Percentiles rank a stretch among this genome's conserved stretches.
These are phyloP conservation scores for Amniataba percoides DNA, from an alignment of 2,797 vertebrate genomes.

Conservation along the genomic window DNA sequence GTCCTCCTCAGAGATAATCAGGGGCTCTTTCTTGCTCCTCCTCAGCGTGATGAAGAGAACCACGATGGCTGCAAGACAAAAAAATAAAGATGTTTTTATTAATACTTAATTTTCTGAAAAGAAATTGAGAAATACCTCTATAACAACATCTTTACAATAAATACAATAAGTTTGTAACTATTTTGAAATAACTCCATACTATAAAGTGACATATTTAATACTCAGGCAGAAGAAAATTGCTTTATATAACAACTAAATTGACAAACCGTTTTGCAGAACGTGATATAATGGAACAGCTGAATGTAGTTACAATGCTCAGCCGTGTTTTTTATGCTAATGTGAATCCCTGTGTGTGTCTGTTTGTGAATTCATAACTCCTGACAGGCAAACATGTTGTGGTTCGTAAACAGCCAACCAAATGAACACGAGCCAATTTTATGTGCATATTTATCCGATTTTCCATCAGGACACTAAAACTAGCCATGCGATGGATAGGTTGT, in stretches of 20 bases:
- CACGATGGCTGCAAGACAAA: slow-evolving; percentile 89
- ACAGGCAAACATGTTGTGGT: slow-evolving; percentile 59
- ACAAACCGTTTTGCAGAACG: slow-evolving; percentile 28
- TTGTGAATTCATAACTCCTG: slow-evolving; percentile 56
- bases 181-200: neutral
- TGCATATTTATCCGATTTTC: slow-evolving; percentile 68
- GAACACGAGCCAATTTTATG: slow-evolving; percentile 61
- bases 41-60: slow-evolving; percentile 96
- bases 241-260: slow-evolving; percentile 31
- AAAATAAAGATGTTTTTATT: neutral
- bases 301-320: slow-evolving; percentile 19
- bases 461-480: slow-evolving; percentile 65
- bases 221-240: slow-evolving; percentile 15
- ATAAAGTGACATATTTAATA: neutral
- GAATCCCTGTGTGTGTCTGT: slow-evolving; percentile 17
- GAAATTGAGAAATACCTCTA: neutral
- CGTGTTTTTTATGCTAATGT: slow-evolving; percentile 56
- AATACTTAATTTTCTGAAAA: neutral
- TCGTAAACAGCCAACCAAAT: slow-evolving; percentile 65
- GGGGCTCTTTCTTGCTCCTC: slow-evolving; percentile 94
- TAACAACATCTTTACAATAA: neutral
- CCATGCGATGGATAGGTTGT: slow-evolving; percentile 41
- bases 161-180: no score
- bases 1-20: slow-evolving; percentile 97
- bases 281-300: slow-evolving; percentile 28